Percentiles rank a stretch among this genome's conserved stretches.
These are phyloP conservation scores for Cryptocephalus moraei DNA, from an alignment of 2,888 invertebrate species.

Conservation along the genomic window DNA sequence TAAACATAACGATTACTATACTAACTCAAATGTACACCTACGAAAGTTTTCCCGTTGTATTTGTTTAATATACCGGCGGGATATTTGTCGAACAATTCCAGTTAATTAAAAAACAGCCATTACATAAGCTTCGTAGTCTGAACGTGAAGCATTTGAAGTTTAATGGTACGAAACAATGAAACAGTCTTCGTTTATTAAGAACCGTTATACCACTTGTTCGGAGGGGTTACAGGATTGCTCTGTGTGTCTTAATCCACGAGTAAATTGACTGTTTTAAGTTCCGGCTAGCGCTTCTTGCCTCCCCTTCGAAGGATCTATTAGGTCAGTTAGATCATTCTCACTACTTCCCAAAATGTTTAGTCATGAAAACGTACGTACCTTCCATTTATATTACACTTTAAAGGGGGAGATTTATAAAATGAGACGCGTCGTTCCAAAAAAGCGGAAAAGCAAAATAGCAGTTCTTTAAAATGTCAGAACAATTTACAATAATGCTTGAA, in stretches of 20 bases:
- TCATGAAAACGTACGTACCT: too few species aligned
- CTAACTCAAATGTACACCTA: too few species aligned
- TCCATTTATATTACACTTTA: too few species aligned
- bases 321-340: too few species aligned
- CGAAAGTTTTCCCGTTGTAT: slow-evolving; percentile 1
- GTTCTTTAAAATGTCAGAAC: too few species aligned
- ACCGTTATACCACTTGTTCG: slow-evolving; percentile 40
- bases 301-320: too few species aligned
- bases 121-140: slow-evolving; percentile 33
- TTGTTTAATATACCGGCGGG: slow-evolving; percentile 25
- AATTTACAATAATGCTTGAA: too few species aligned
- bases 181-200: slow-evolving; percentile 42
- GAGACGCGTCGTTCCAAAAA: too few species aligned
- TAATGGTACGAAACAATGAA: slow-evolving; percentile 41
- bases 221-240: slow-evolving; percentile 39
- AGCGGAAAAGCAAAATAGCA: too few species aligned
- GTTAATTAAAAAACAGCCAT: slow-evolving; percentile 31
- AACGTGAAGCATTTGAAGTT: slow-evolving; percentile 34
- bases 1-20: too few species aligned
- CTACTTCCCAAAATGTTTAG: too few species aligned
- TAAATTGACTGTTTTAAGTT: slow-evolving; percentile 30
- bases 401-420: too few species aligned
- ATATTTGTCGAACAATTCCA: slow-evolving; percentile 33
- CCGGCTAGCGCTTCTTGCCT: neutral
- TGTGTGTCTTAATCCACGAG: slow-evolving; percentile 41